Base-by-base conservation (phyloP, 2,797 vertebrate species). In the Siniperca obscura region DNA sequence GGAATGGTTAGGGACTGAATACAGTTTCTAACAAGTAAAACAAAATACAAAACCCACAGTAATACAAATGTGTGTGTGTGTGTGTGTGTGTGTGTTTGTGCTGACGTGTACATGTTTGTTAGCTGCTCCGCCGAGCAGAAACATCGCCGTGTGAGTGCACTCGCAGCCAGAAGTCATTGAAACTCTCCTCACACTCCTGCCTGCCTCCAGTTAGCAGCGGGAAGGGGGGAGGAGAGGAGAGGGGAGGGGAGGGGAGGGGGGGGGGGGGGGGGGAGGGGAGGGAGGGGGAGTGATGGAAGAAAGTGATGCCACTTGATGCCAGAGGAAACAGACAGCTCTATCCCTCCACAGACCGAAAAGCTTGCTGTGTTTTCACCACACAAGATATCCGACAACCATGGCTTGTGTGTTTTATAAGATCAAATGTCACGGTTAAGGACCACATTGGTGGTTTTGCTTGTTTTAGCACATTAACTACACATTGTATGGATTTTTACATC, bases 101-200 rank as follows among this genome's bases (percentile, higher is more conserved):
- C 36, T 9, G 52, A 55, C 22, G 1, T 64, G 75, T 61, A 7
- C n/a, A 8, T 88, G 82, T 87, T 76, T 87, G 81, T 85, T 84
- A 50, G 84, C 60, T 34, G 66, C 82, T 87, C 67, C 3, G 4
- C 55, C 46, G 78, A 88, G 82, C 82, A 77, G 77, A 90, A 86
- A 76, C 84, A 62, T 70, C 25, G 53, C 75, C 7, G 76, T 78
- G 76, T 78, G 82, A 80, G 72, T 38, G 81, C 44, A 65, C 66
- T 77, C 38, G 52, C 72, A 82, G 74, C 56, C 82, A 91, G 72
- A 85, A 92, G 90, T 92, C 92, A 93, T 93, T 92, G 85, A 92
- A 93, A 94, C 90, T 88, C 92, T 86, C 68, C 89, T 93, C 93
- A 92, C 91, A 92, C 87, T 88, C 86, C 85, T 72, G 86, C 82